phyloP scores from a whole-genome alignment of 2,888 invertebrate species.

The Bedellia somnulentella region DNA sequence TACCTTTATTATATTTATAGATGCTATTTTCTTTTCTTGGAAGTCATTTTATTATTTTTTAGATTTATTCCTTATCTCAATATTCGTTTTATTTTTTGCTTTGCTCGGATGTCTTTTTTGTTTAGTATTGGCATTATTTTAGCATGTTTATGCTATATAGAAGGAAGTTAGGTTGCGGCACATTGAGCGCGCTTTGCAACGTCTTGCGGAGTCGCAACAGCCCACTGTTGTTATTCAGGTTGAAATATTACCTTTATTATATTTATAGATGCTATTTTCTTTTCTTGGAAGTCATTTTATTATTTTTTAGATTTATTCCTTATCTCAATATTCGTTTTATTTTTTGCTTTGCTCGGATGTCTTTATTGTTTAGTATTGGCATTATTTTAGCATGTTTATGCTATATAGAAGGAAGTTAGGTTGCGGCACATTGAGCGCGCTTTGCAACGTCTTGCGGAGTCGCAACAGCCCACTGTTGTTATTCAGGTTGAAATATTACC shows the following conservation, averaged over 20 bases:
- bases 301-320: background rate
- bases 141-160: no score
- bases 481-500: constrained; percentile 19
- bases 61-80: background rate
- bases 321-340: no score
- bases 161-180: constrained; percentile 80
- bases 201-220: constrained; percentile 48
- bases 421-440: constrained; percentile 79
- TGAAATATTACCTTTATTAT: background rate
- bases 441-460: constrained; percentile 61
- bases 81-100: no score
- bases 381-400: no score
- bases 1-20: background rate
- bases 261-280: background rate
- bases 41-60: background rate
- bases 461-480: constrained; percentile 22
- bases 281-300: no score
- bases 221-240: constrained; percentile 24
- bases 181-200: constrained; percentile 74
- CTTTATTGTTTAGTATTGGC: no score
- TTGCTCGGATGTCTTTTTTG: no score
- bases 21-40: background rate
- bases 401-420: constrained; percentile 81
- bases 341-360: no score
- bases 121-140: no score